phyloP scores from a whole-genome alignment of 2,888 invertebrate genomes.

The Drosophila yooni region DNA sequence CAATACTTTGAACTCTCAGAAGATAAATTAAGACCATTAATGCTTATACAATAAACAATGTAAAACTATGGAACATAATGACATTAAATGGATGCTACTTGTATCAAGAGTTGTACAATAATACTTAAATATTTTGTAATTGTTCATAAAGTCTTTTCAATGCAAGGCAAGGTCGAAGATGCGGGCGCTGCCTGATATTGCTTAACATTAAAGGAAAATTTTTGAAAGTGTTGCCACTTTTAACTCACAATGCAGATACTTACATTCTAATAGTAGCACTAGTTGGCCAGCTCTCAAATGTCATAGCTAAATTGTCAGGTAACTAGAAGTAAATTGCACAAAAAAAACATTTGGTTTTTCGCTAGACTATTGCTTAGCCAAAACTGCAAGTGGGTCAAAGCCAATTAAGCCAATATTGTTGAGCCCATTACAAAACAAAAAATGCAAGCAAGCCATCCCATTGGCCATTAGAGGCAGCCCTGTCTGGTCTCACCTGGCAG shows the following conservation, averaged over 20 bases:
- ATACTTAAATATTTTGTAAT: background rate
- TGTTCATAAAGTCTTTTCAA: background rate
- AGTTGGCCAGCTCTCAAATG: constrained; percentile 27
- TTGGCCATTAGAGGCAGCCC: constrained; percentile 53
- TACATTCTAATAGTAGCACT: background rate
- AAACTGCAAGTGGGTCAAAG: constrained; percentile 51
- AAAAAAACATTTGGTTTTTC: constrained; percentile 38
- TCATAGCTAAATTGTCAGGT: constrained; percentile 23
- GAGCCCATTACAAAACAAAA: constrained; percentile 42
- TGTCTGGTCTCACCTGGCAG: constrained; percentile 50
- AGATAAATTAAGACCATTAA: background rate
- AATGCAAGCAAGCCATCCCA: constrained; percentile 37
- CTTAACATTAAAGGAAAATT: background rate
- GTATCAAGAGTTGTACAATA: background rate
- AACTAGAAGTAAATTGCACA: constrained; percentile 30
- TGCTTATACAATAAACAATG: background rate
- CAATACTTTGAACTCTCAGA: background rate
- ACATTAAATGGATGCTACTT: background rate
- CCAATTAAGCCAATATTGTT: constrained; percentile 60
- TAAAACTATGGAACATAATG: background rate
- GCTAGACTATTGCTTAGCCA: constrained; percentile 16
- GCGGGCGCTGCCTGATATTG: fast-evolving
- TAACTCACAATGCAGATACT: background rate
- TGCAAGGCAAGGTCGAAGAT: background rate
- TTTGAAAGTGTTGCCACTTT: background rate